Percentiles rank a stretch among this genome's conserved stretches.
These are phyloP conservation scores for Microplitis deprimator DNA, from an alignment of 2,888 invertebrate species.

Conservation along the genomic window DNA sequence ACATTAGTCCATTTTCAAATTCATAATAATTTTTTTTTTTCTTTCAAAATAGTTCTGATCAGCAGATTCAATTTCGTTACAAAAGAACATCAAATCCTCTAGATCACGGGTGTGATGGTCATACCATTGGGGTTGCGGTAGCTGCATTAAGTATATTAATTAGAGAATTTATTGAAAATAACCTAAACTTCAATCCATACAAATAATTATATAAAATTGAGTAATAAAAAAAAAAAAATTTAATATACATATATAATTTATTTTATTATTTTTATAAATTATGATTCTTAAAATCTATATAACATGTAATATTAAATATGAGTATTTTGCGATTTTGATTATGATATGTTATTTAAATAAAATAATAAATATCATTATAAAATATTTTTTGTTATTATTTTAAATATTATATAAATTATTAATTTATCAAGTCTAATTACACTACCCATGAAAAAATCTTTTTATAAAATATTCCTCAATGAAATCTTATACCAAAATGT, in stretches of 20 bases:
- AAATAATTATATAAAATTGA: background rate
- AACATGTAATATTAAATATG: background rate
- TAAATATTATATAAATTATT: too few relatives aligned
- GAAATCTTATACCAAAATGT: too few relatives aligned
- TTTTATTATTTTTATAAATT: background rate
- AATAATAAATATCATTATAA: background rate
- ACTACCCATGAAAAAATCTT: too few relatives aligned
- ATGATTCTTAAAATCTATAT: background rate
- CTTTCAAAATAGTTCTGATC: conserved; percentile 34
- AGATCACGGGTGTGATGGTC: conserved; percentile 70
- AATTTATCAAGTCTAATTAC: too few relatives aligned
- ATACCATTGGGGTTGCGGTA: conserved; percentile 70
- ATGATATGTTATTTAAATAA: background rate
- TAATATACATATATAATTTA: too few relatives aligned
- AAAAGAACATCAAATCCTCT: conserved; percentile 61
- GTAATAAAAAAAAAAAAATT: too few relatives aligned
- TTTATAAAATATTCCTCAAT: too few relatives aligned
- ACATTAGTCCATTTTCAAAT: background rate
- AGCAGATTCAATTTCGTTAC: conserved; percentile 17
- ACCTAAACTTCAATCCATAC: background rate
- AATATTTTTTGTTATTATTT: too few relatives aligned
- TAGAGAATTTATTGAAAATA: conserved; percentile 59
- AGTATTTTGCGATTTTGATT: background rate
- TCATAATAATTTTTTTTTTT: conserved; percentile 26
- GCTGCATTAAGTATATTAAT: conserved; percentile 67